Evolutionary conservation across 2,797 vertebrate genomes (phyloP).

Genomic region (Petrocephalus schoutedeni): DNA sequence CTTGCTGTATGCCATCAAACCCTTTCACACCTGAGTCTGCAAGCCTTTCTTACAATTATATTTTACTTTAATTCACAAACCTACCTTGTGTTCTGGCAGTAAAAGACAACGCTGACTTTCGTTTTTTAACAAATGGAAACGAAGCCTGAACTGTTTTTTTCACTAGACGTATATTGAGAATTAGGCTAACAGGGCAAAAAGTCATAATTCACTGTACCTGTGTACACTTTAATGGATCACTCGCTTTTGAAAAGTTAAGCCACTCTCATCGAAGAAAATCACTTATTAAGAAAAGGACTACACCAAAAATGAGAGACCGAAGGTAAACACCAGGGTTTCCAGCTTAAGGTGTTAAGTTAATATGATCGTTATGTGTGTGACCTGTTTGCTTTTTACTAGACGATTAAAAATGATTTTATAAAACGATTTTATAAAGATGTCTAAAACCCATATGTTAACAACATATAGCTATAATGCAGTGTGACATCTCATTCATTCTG

Average conservation of each 20-base stretch:
- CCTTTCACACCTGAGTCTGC: background rate
- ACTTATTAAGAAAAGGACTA: background rate
- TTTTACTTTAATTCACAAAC: background rate
- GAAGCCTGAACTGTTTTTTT: background rate
- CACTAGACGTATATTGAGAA: background rate
- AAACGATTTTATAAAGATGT: background rate
- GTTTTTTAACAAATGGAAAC: background rate
- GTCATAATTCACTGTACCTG: background rate
- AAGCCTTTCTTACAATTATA: background rate
- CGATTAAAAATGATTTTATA: background rate
- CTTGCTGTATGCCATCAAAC: background rate
- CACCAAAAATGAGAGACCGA: background rate
- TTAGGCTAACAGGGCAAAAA: background rate
- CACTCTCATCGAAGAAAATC: background rate
- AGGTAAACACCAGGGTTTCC: background rate
- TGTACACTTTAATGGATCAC: background rate
- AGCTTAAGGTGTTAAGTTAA: background rate
- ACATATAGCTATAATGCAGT: background rate
- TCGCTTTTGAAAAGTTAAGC: background rate
- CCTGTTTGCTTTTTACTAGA: background rate
- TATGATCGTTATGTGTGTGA: background rate
- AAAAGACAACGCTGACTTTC: background rate
- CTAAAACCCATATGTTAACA: background rate
- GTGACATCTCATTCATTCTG: background rate
- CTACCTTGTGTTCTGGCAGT: background rate